Base-by-base conservation (phyloP, 2,888 invertebrate genomes). In the Diloba caeruleocephala region DNA sequence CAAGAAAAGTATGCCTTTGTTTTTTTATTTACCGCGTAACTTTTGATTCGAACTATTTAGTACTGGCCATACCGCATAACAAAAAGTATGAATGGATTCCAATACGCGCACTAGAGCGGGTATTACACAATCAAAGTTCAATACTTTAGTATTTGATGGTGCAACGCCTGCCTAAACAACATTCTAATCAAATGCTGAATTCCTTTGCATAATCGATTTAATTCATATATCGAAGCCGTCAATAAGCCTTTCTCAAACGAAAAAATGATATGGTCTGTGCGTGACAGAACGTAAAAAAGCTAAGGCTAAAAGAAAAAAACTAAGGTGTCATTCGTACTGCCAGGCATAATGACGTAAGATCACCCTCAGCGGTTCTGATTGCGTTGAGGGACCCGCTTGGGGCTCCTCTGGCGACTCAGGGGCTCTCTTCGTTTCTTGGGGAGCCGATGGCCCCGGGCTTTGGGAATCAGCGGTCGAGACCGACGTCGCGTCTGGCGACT, bases 251-350 rank as follows among this genome's bases (percentile, higher is more conserved):
- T 69, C 56, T 58, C 58, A 67, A 76, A 71, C 58, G 61, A 78
- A 80, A 79, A 79, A 67, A 77, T 67, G 54, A 38, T 50, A 74
- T 86, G 82, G 78, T 83, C 70, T 80, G 89, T 88, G 90, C 87
- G 68, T 61, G 85, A 89, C 82, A 78, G 72, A 89, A 88, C 78
- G 71, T 76, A 85, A 84, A 82, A 82, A 86, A 79, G 85, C 87
- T 86, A 88, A 66, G 78, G 89, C 89, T 87, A 87, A 90, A 90
- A 82, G 78, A 83, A 89, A 79, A 85, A 21, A 87, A 85, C 90
- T 90, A 90, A 78, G 86, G 91, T 91, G 92, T 91, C 87, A 88
- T 89, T 91, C 91, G 92, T 92, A 91, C 92, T 89, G 92, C 92
- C 92, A 92, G 92, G 91, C 92, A 91, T 87, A 91, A 87, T 86